phyloP scores from a whole-genome alignment of 2,113 vertebrate species.

The Dicrurus megarhynchus region DNA sequence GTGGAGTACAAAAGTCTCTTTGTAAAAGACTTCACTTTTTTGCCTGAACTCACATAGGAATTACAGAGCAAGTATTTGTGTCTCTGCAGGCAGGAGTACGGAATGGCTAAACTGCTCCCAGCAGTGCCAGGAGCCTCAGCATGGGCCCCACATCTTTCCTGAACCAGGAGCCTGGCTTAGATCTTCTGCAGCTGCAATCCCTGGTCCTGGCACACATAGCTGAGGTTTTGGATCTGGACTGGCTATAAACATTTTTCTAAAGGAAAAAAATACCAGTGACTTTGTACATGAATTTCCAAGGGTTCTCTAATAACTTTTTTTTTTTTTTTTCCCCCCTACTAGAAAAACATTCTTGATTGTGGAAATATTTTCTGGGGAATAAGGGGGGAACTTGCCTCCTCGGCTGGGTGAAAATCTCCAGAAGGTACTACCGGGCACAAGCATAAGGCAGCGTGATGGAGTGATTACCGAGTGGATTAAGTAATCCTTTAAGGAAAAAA shows the following conservation, averaged over 20 bases:
- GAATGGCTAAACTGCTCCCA: neutral
- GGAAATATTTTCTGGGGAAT: neutral
- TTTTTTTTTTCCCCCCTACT: neutral
- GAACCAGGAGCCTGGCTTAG: neutral
- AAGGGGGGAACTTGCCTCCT: neutral
- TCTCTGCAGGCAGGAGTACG: neutral
- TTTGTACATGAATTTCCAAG: neutral
- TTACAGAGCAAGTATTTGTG: neutral
- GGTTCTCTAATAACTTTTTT: neutral
- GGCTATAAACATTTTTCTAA: neutral
- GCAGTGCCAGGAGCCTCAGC: neutral
- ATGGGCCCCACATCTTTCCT: neutral
- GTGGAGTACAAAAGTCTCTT: neutral
- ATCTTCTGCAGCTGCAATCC: neutral
- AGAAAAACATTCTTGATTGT: neutral
- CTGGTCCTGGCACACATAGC: fast-evolving
- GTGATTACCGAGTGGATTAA: neutral
- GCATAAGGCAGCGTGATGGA: neutral
- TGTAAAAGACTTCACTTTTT: neutral
- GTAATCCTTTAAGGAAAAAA: neutral
- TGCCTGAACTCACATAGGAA: neutral
- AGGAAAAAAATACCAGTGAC: neutral
- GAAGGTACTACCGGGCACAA: neutral
- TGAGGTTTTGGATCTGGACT: neutral
- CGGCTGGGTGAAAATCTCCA: neutral